A percentile compares a stretch with the other conserved stretches of the same genome.
phyloP scores from a whole-genome alignment of 1,140 invertebrate genomes.

The Oncopeltus fasciatus region DNA sequence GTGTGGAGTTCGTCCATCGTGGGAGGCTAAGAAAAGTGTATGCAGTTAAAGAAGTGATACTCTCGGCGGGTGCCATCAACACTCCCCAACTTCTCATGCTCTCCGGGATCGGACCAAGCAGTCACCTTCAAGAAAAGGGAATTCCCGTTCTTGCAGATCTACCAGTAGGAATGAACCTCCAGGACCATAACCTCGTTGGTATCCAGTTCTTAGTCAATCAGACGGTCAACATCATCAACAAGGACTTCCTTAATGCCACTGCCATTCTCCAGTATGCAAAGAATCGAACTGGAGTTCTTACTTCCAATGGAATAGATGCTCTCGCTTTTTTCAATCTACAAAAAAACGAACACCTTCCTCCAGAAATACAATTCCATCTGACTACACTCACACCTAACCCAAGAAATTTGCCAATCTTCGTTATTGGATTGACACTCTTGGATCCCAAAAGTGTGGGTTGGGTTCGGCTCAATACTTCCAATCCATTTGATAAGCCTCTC shows the following conservation, averaged over 20 bases:
- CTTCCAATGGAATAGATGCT: constrained; percentile 29
- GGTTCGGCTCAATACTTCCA: constrained; percentile 35
- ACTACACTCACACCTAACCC: background rate
- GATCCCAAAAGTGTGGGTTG: constrained; percentile 39
- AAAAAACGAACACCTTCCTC: constrained; percentile 24
- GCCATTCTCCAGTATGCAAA: constrained; percentile 34
- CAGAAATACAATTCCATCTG: constrained; percentile 26
- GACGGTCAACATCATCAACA: constrained; percentile 19
- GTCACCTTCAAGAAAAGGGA: constrained; percentile 48
- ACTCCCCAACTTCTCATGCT: constrained; percentile 54
- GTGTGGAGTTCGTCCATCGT: background rate
- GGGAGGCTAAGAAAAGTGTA: constrained; percentile 30
- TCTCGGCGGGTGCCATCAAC: constrained; percentile 50
- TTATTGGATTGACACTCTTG: constrained; percentile 30
- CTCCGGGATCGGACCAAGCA: constrained; percentile 54
- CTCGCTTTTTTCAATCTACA: constrained; percentile 30
- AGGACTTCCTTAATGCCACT: constrained; percentile 19
- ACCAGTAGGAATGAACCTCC: constrained; percentile 61
- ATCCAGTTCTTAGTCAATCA: constrained; percentile 29
- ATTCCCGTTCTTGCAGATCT: constrained; percentile 49
- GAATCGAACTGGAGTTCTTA: constrained; percentile 30
- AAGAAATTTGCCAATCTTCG: background rate
- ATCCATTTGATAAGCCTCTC: constrained; percentile 49
- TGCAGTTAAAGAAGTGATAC: constrained; percentile 51
- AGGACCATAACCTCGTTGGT: constrained; percentile 45